Evolutionary conservation across 2,113 vertebrate species (phyloP).

Genomic region (Centropus unirufus): DNA sequence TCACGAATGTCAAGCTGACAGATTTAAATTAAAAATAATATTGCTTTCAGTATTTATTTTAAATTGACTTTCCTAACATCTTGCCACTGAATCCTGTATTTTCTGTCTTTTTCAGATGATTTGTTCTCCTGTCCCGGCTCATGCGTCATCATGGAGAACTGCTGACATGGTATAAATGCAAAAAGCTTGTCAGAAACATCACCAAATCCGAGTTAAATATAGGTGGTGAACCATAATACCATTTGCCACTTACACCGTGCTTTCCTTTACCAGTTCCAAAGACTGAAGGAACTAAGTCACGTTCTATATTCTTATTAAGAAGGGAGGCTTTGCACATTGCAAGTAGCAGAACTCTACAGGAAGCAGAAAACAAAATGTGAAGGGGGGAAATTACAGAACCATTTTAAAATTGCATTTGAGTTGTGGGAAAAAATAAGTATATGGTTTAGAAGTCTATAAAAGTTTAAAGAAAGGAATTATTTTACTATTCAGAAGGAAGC

Average conservation of each 20-base stretch:
- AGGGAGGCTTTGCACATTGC: neutral
- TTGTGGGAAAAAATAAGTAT: neutral
- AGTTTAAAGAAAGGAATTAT: neutral
- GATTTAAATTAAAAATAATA: neutral
- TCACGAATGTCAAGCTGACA: neutral
- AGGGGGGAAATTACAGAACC: neutral
- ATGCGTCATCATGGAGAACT: neutral
- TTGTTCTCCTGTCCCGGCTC: neutral
- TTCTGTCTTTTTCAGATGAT: neutral
- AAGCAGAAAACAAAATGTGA: neutral
- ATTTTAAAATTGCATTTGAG: neutral
- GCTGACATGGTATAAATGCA: conserved; percentile 30
- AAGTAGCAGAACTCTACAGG: neutral
- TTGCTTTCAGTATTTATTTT: neutral
- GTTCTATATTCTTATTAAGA: neutral
- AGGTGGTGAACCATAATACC: neutral
- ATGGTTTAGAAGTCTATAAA: neutral
- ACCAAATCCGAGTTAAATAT: conserved; percentile 25
- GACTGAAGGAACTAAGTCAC: neutral
- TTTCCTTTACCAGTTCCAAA: neutral
- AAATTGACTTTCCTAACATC: neutral
- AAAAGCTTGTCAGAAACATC: conserved; percentile 22
- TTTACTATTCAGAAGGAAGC: neutral
- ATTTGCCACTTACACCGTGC: neutral
- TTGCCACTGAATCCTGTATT: neutral